Evolutionary conservation across 2,888 invertebrate species (phyloP).

Genomic region (Pandemis heparana): DNA sequence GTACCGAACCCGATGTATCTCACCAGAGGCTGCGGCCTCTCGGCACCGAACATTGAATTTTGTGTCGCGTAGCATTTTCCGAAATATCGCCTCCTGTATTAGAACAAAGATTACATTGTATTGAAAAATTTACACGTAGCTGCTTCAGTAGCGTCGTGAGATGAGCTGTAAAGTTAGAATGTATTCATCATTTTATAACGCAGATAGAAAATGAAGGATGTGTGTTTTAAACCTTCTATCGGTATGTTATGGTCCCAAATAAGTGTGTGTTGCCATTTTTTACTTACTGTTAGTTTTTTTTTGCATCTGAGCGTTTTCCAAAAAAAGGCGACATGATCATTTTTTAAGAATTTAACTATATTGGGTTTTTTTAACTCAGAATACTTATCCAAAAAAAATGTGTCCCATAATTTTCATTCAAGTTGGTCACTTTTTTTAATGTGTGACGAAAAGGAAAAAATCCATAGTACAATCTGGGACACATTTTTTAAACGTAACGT

Average conservation of each 20-base stretch:
- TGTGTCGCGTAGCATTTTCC: slow-evolving; percentile 64
- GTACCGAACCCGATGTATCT: slow-evolving; percentile 54
- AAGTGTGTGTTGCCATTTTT: too few relatives aligned
- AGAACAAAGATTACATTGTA: slow-evolving; percentile 40
- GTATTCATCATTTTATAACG: slow-evolving; percentile 4
- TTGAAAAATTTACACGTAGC: slow-evolving; percentile 25
- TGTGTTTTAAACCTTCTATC: not conserved
- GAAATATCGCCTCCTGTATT: slow-evolving; percentile 33
- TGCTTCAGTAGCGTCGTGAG: not conserved
- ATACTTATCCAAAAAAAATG: too few relatives aligned
- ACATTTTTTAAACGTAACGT: too few relatives aligned
- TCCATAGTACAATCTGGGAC: too few relatives aligned
- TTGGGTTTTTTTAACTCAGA: too few relatives aligned
- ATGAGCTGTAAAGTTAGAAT: slow-evolving; percentile 1
- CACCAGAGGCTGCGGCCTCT: slow-evolving; percentile 60
- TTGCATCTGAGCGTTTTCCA: too few relatives aligned
- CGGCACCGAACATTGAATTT: slow-evolving; percentile 69
- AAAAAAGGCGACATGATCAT: too few relatives aligned
- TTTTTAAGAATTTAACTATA: too few relatives aligned
- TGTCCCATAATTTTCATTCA: too few relatives aligned
- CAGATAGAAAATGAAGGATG: not conserved
- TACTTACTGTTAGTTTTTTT: too few relatives aligned
- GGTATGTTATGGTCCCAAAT: not conserved
- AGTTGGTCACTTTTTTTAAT: too few relatives aligned
- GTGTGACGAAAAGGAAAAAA: too few relatives aligned